Percentiles rank a stretch among this genome's conserved stretches.
Conservation (phyloP, 1,140 invertebrate species). For the Popillia japonica region DNA sequence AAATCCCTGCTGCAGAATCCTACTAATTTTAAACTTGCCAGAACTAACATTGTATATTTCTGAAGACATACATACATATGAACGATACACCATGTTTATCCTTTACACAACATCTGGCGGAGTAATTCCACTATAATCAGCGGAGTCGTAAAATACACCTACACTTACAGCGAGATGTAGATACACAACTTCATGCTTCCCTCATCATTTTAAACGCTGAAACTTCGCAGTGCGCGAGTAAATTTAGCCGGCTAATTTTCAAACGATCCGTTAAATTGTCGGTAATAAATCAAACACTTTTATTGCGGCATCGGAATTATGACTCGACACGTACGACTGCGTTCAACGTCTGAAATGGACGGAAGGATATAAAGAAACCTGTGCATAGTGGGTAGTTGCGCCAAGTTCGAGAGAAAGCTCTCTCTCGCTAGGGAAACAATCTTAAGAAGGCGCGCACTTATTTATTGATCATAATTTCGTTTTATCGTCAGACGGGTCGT, state of each 20-base stretch:
- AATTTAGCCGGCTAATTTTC: constrained; percentile 25
- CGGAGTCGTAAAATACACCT: too few species aligned
- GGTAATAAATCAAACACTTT: constrained; percentile 26
- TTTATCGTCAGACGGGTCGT: constrained; percentile 23
- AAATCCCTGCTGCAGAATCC: too few species aligned
- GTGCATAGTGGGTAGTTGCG: background rate
- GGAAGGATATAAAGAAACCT: background rate
- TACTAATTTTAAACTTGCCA: too few species aligned
- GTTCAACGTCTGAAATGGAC: background rate
- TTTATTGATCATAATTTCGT: constrained; percentile 39
- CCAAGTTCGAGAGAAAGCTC: background rate
- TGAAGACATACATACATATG: too few species aligned
- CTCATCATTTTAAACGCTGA: constrained; percentile 3
- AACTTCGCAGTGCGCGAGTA: background rate
- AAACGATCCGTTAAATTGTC: constrained; percentile 28
- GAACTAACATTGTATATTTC: too few species aligned
- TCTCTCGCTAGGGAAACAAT: background rate
- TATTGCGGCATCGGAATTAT: constrained; percentile 27
- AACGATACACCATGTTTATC: too few species aligned
- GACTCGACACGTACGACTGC: background rate
- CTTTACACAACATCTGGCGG: too few species aligned
- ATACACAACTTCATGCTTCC: background rate
- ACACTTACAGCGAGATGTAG: too few species aligned
- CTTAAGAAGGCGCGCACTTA: constrained; percentile 23
- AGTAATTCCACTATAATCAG: too few species aligned